Percentiles rank a stretch among this genome's conserved stretches.
phyloP scores from a whole-genome alignment of 2,888 invertebrate species.

The Aphelenchoides bicaudatus region DNA sequence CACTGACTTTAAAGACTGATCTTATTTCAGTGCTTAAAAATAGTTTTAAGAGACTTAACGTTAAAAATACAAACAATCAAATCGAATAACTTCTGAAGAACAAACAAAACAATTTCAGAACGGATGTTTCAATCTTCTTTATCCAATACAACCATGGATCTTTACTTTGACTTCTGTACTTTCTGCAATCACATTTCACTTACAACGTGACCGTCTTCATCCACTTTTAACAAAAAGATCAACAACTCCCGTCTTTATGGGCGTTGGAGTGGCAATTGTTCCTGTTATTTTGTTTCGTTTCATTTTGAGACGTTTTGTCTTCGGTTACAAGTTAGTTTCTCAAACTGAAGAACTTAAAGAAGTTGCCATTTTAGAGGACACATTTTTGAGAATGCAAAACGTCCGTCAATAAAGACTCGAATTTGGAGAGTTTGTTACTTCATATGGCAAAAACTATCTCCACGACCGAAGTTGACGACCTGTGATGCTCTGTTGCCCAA shows the following conservation, averaged over 20 bases:
- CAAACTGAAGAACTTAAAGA: too few species aligned
- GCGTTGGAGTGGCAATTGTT: not conserved
- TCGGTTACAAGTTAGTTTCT: conserved; percentile 55
- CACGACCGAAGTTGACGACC: conserved; percentile 39
- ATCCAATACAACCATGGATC: conserved; percentile 31
- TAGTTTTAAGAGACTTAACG: too few species aligned
- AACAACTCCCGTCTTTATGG: not conserved
- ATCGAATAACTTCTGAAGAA: too few species aligned
- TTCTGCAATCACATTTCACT: conserved; percentile 15
- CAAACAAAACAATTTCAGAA: too few species aligned
- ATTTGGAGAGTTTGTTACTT: conserved; percentile 38
- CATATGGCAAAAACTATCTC: conserved; percentile 19
- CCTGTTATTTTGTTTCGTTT: conserved; percentile 40
- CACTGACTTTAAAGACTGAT: too few species aligned
- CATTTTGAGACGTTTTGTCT: conserved; percentile 43
- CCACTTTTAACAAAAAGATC: not conserved
- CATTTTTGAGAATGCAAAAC: conserved; percentile 49
- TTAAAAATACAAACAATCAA: too few species aligned
- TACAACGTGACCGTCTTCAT: not conserved
- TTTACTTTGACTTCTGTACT: conserved; percentile 26
- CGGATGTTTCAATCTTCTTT: conserved; percentile 30
- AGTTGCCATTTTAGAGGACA: too few species aligned
- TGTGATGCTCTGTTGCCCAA: conserved; percentile 47
- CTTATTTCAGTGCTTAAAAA: too few species aligned
- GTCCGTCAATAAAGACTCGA: conserved; percentile 45